phyloP scores from a whole-genome alignment of 2,113 vertebrate genomes.

The Passer montanus region DNA sequence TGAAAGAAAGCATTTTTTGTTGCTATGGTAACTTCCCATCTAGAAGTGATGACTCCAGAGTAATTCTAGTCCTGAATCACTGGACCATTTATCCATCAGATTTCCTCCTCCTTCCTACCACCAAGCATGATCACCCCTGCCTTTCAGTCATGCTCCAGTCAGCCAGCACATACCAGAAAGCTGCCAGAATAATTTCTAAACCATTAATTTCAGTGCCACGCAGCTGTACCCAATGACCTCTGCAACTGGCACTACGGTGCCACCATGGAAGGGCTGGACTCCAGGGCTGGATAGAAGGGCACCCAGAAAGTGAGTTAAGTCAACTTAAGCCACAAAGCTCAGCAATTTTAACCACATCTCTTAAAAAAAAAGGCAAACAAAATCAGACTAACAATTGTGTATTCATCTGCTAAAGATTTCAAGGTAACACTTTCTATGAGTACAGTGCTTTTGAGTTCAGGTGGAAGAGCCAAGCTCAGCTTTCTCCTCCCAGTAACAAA shows the following conservation, averaged over 20 bases:
- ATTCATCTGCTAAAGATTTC: background rate
- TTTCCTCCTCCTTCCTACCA: background rate
- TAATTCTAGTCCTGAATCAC: background rate
- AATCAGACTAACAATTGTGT: background rate
- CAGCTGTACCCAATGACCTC: background rate
- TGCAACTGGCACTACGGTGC: background rate
- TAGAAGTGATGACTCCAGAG: background rate
- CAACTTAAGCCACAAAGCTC: background rate
- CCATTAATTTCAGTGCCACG: background rate
- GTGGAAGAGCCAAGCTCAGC: background rate
- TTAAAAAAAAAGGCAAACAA: background rate
- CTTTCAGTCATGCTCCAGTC: background rate
- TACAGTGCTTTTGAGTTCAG: background rate
- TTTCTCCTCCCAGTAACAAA: background rate
- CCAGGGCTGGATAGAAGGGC: background rate
- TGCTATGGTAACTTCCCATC: constrained; percentile 1
- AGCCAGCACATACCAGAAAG: background rate
- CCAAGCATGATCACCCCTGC: background rate
- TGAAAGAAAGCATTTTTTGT: constrained; percentile 16
- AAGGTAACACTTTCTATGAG: background rate
- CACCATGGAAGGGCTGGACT: background rate
- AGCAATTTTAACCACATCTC: background rate
- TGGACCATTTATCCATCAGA: background rate
- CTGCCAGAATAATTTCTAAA: background rate
- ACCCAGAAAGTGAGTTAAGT: background rate